phyloP scores from a whole-genome alignment of 2,888 invertebrate genomes.

The Sarcophaga caerulescens region DNA sequence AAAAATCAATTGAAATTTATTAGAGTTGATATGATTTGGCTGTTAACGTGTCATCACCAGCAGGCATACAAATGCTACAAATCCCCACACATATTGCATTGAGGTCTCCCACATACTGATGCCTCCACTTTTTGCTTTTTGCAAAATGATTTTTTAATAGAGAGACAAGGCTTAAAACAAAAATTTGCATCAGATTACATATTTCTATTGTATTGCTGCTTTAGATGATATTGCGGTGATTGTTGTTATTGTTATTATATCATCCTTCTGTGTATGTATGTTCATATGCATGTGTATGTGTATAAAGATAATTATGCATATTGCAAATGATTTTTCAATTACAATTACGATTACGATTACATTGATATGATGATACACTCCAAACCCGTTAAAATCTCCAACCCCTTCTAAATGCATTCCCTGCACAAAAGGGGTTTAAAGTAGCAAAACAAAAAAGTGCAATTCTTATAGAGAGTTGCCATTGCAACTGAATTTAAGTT shows the following conservation, averaged over 20 bases:
- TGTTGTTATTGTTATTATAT: not conserved
- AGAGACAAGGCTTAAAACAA: conserved; percentile 67
- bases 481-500: no score
- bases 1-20: conserved; percentile 66
- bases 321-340: conserved; percentile 80
- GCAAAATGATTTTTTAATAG: not conserved
- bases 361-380: conserved; percentile 72
- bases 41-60: conserved; percentile 74
- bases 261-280: not conserved
- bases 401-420: conserved; percentile 14
- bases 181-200: conserved; percentile 75
- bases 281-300: not conserved
- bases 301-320: conserved; percentile 77
- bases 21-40: conserved; percentile 48
- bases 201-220: conserved; percentile 70
- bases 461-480: conserved; percentile 7
- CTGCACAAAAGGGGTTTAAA: conserved; percentile 30
- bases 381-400: conserved; percentile 1
- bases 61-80: conserved; percentile 76
- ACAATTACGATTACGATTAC: conserved; percentile 73
- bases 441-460: conserved; percentile 41
- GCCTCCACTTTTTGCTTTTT: not conserved
- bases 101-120: conserved; percentile 1
- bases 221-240: not conserved
- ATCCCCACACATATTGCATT: conserved; percentile 14